Percentiles rank a stretch among this genome's conserved stretches.
Evolutionary conservation across 2,888 invertebrate species (phyloP).

Genomic region (Eupithecia pulchellata): DNA sequence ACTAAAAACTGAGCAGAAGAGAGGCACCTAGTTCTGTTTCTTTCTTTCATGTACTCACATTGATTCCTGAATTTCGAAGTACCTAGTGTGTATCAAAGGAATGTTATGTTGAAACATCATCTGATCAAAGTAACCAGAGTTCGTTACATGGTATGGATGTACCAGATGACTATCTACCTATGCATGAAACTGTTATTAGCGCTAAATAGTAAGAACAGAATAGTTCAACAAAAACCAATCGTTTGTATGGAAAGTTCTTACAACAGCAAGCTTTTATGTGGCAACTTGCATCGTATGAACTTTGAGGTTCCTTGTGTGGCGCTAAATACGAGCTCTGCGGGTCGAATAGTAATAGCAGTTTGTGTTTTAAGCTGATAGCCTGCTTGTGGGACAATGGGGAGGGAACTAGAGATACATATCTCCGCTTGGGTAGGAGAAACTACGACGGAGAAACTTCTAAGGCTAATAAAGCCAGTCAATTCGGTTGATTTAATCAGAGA

Average conservation of each 20-base stretch:
- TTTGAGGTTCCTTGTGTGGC: not conserved
- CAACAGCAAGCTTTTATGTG: not conserved
- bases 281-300: not conserved
- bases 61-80: no score
- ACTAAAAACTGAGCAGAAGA: no score
- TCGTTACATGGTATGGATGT: not conserved
- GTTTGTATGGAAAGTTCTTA: not conserved
- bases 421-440: not conserved
- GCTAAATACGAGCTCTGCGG: not conserved
- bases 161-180: no score
- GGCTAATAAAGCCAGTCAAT: not conserved
- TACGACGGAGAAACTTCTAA: not conserved
- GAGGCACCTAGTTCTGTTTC: no score
- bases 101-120: not conserved
- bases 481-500: not conserved
- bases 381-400: slow-evolving; percentile 1
- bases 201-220: not conserved
- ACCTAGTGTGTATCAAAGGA: no score
- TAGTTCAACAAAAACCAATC: not conserved
- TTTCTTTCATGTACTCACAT: no score
- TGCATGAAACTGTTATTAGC: not conserved
- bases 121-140: not conserved
- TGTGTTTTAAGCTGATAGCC: not conserved
- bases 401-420: not conserved
- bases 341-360: not conserved